Evolutionary conservation across 2,888 invertebrate species (phyloP), one percentile per base, ranked within the genome.

Genomic region (Eledone cirrhosa): DNA sequence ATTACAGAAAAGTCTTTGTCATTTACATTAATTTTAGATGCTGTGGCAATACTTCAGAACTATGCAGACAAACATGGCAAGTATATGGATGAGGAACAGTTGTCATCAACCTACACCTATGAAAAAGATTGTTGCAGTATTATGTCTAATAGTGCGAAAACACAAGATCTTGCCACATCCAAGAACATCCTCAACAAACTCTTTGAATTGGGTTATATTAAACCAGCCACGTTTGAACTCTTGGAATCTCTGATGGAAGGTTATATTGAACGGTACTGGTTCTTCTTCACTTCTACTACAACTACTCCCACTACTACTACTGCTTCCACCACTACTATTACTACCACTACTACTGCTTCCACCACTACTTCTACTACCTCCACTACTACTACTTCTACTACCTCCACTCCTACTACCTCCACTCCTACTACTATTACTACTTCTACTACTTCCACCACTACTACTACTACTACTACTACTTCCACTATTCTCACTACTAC

Each of bases 181-280:
- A 79, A 78, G 24, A 48, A 77, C 16, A 67, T 81, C 65, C 59
- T 79, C 74, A 53, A 48, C 14, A n/a, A 14, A 22, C 24, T 77
- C 16, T 77, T 63, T 31, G 16, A 77, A 19, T 13, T 31, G 2
- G 77, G 77, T 19, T 63, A n/a, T 33, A 63, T 77, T 16, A 77
- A 63, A 48, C 59, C 59, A 27, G 63, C 77, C 13, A 77, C 77
- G 1, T 59, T 4, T 33, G 24, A 33, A 13, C 41, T 80, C 5
- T 65, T 80, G 8, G 79, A 79, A 47, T 48, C 59, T 24, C 48
- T 75, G 47, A 79, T 81, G 77, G 48, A 78, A 13, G 79, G 75
- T 53, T 65, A 78, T 19, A 8, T 81, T n/a, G 74, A 78, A 5
- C 65, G 80, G 81, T 41, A 41, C 41, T 41, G 41, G 11, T 41